These are phyloP conservation scores for Nothobranchius kuhntae DNA, from an alignment of 2,113 vertebrate genomes.

Conservation along the genomic window DNA sequence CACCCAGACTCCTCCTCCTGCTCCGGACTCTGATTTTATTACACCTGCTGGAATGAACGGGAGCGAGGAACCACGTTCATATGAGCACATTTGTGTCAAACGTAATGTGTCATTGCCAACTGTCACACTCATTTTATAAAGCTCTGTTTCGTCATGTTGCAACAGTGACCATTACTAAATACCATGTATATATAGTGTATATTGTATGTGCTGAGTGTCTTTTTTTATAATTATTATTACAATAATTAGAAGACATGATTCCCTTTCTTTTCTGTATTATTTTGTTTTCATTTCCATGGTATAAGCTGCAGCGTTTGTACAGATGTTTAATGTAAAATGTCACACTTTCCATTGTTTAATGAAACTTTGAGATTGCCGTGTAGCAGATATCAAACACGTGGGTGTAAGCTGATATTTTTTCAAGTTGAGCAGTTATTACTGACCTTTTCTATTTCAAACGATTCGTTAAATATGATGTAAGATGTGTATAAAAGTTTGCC, in stretches of 20 bases:
- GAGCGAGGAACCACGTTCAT: conserved; percentile 58
- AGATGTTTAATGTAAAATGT: conserved; percentile 4
- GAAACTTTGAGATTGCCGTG: conserved; percentile 35
- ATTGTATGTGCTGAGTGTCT: conserved; percentile 70
- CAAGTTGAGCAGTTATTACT: conserved; percentile 65
- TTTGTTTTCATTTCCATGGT: conserved; percentile 41
- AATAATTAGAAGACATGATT: conserved; percentile 54
- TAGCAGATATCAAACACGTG: conserved; percentile 26
- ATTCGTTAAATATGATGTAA: conserved; percentile 73
- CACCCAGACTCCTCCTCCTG: conserved; percentile 15
- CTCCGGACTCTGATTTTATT: conserved; percentile 42
- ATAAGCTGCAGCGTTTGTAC: conserved; percentile 54
- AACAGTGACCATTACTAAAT: conserved; percentile 73
- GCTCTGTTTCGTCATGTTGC: conserved; percentile 63
- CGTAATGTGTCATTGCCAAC: conserved; percentile 73
- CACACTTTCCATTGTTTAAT: conserved; percentile 27
- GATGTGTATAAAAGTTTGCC: conserved; percentile 71
- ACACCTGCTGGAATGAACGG: conserved; percentile 43
- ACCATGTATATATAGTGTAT: conserved; percentile 71
- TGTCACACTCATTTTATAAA: conserved; percentile 69
- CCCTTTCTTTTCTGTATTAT: conserved; percentile 15
- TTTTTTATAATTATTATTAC: conserved; percentile 71
- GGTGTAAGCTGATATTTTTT: conserved; percentile 56
- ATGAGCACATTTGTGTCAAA: conserved; percentile 61
- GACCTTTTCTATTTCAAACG: conserved; percentile 75